These are phyloP conservation scores for Dascillus cervinus DNA, from an alignment of 2,888 invertebrate genomes.

Conservation along the genomic window DNA sequence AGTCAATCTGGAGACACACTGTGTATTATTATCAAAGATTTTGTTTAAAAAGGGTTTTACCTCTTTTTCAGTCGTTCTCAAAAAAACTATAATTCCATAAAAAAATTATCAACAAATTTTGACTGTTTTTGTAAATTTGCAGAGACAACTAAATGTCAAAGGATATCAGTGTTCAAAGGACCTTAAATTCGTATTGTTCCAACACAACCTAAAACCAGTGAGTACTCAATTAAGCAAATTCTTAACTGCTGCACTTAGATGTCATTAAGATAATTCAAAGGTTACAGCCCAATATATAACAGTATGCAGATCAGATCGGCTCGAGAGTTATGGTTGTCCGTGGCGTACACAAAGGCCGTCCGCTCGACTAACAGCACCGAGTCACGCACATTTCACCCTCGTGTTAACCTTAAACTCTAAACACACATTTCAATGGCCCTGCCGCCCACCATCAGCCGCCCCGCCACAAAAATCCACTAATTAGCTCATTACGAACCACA, in stretches of 20 bases:
- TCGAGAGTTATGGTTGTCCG: constrained; percentile 22
- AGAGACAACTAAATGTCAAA: constrained; percentile 82
- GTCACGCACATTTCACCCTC: constrained; percentile 21
- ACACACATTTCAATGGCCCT: background rate
- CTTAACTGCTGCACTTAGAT: constrained; percentile 10
- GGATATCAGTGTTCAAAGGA: constrained; percentile 82
- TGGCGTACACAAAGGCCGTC: constrained; percentile 10
- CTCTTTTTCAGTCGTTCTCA: too few species aligned
- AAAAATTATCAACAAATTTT: too few species aligned
- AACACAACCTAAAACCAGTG: constrained; percentile 85
- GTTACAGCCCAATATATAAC: constrained; percentile 14
- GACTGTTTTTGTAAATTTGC: constrained; percentile 36
- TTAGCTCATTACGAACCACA: too few species aligned
- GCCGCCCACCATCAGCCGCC: background rate
- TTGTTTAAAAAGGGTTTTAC: too few species aligned
- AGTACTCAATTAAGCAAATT: constrained; percentile 30
- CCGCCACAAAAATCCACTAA: too few species aligned
- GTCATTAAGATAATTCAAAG: constrained; percentile 26
- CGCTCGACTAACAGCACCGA: constrained; percentile 21
- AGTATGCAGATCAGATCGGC: constrained; percentile 21
- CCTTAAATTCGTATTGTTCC: constrained; percentile 79
- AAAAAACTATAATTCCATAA: too few species aligned
- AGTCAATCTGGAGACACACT: too few species aligned
- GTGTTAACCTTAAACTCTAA: constrained; percentile 2
- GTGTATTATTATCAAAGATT: too few species aligned